A percentile compares a stretch with the other conserved stretches of the same genome.
Conservation (phyloP, 2,797 vertebrate species). For the Esox lucius region DNA sequence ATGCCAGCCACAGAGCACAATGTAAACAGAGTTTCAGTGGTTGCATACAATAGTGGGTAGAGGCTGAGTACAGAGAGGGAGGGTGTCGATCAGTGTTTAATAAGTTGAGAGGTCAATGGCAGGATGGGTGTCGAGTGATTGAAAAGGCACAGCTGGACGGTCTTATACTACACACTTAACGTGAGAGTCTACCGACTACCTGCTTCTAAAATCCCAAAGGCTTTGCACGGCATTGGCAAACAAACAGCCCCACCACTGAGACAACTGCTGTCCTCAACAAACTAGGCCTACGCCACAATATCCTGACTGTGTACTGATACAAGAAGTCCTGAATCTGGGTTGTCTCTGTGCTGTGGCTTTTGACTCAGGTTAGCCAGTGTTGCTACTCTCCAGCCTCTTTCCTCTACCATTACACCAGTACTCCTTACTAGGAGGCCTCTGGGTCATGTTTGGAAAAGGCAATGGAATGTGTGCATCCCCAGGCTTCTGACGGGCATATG, state of each 20-base stretch:
- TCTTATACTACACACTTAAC: slow-evolving; percentile 62
- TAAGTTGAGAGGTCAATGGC: slow-evolving; percentile 34
- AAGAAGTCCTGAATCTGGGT: slow-evolving; percentile 6
- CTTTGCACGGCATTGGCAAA: slow-evolving; percentile 36
- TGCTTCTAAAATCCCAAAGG: slow-evolving; percentile 47
- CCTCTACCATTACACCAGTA: slow-evolving; percentile 21
- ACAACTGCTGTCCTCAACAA: slow-evolving; percentile 8
- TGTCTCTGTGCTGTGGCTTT: slow-evolving; percentile 43
- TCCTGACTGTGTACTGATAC: slow-evolving; percentile 27
- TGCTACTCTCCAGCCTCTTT: slow-evolving; percentile 32
- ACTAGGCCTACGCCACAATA: slow-evolving; percentile 37
- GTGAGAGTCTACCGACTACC: slow-evolving; percentile 63
- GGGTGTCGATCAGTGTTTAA: slow-evolving; percentile 31
- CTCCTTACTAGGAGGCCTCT: slow-evolving; percentile 45
- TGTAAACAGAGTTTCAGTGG: slow-evolving; percentile 51
- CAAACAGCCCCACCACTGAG: slow-evolving; percentile 19
- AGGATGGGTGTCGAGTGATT: slow-evolving; percentile 57
- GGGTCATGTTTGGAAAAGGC: slow-evolving; percentile 22
- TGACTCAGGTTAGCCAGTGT: slow-evolving; percentile 37
- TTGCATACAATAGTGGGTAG: slow-evolving; percentile 13
- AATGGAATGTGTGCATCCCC: slow-evolving; percentile 29
- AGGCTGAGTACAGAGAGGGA: slow-evolving; percentile 12
- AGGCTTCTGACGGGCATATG: slow-evolving; percentile 12
- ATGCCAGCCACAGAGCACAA: slow-evolving; percentile 49
- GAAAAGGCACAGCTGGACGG: slow-evolving; percentile 81